phyloP scores from a whole-genome alignment of 1,140 invertebrate genomes.

The Drosophila takahashii region DNA sequence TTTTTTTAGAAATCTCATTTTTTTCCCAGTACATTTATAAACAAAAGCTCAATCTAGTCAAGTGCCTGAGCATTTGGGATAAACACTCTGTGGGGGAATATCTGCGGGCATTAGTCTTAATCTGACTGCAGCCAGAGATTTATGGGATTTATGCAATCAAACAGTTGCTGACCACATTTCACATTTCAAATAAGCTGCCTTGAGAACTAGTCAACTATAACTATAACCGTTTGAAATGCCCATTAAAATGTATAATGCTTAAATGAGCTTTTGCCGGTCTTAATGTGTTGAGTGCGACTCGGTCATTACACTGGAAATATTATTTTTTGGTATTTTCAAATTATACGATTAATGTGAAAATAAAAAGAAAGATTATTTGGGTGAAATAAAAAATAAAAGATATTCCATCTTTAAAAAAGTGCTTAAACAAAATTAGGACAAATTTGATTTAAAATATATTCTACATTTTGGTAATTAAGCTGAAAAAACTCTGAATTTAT shows the following conservation, averaged over 20 bases:
- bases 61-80: conserved; percentile 19
- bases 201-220: conserved; percentile 10
- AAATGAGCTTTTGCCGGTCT: conserved; percentile 7
- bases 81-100: conserved; percentile 15
- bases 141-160: conserved; percentile 46
- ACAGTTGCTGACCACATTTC: conserved; percentile 19
- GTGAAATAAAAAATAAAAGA: no score
- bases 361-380: not conserved
- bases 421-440: no score
- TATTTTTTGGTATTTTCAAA: not conserved
- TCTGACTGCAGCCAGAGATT: conserved; percentile 14
- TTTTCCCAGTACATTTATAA: conserved; percentile 11
- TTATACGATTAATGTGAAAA: not conserved
- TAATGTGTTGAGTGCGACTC: not conserved
- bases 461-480: no score
- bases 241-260: conserved; percentile 9
- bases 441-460: no score
- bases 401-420: no score
- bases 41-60: conserved; percentile 20
- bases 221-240: conserved; percentile 20
- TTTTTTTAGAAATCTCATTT: not conserved
- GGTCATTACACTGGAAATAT: not conserved
- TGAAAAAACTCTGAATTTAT: no score
- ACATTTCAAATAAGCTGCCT: conserved; percentile 30
- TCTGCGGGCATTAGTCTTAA: not conserved